Conservation (phyloP, 1,140 invertebrate genomes). For the Apis florea region DNA sequence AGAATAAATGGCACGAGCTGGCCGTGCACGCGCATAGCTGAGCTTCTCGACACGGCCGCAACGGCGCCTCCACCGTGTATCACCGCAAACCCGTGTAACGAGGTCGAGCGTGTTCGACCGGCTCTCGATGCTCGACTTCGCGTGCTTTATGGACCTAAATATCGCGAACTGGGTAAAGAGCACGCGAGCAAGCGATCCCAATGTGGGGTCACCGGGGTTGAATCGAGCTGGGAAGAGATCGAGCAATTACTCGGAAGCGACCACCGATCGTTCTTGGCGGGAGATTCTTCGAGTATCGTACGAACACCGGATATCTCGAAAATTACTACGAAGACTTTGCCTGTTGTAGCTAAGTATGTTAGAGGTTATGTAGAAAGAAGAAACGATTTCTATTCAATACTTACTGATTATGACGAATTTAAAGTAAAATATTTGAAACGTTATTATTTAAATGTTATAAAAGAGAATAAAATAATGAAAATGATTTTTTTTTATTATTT, state of each 20-base stretch:
- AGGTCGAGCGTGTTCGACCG: conserved; percentile 63
- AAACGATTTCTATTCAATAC: too few relatives aligned
- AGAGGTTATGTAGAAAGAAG: too few relatives aligned
- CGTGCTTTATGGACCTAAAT: conserved; percentile 35
- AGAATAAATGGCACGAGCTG: conserved; percentile 11
- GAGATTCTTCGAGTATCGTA: not conserved
- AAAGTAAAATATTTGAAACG: too few relatives aligned
- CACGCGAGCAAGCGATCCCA: not conserved
- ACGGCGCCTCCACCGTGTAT: not conserved
- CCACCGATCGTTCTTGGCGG: not conserved
- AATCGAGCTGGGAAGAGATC: conserved; percentile 14
- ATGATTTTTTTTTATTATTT: too few relatives aligned
- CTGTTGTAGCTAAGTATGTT: too few relatives aligned
- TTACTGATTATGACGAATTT: too few relatives aligned
- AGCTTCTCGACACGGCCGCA: not conserved
- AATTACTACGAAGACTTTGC: not conserved
- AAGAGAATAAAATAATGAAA: too few relatives aligned
- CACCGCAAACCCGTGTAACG: conserved; percentile 31
- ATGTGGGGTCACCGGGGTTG: not conserved
- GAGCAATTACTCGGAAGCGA: conserved; percentile 14
- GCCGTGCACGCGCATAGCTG: not conserved
- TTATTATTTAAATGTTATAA: too few relatives aligned
- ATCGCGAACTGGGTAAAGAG: conserved; percentile 51
- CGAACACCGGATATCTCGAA: not conserved
- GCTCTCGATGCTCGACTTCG: conserved; percentile 42